Percentiles rank a stretch among this genome's conserved stretches.
phyloP scores from a whole-genome alignment of 2,113 vertebrate genomes.

The Genyomyrus donnyi region DNA sequence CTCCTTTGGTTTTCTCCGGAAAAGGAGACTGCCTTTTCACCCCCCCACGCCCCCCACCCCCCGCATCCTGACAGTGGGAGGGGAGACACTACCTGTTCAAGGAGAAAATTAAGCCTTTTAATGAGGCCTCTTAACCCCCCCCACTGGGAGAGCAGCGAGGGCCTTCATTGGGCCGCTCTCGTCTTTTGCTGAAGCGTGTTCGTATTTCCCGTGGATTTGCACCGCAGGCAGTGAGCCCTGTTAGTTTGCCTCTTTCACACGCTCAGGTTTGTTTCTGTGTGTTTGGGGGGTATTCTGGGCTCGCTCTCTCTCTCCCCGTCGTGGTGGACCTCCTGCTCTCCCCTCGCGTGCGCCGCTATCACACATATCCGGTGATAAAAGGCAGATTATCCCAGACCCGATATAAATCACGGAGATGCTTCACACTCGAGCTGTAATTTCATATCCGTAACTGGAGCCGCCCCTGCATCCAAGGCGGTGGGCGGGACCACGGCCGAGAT shows the following conservation, averaged over 20 bases:
- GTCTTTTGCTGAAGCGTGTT: not conserved
- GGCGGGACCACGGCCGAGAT: not conserved
- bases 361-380: conserved; percentile 30
- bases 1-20: conserved; percentile 23
- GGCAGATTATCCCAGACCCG: conserved; percentile 27
- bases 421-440: conserved; percentile 1
- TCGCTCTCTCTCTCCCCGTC: not conserved
- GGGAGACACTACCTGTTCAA: conserved; percentile 17
- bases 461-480: not conserved
- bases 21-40: not conserved
- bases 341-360: conserved; percentile 23
- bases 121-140: not conserved
- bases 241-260: not conserved
- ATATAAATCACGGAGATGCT: conserved; percentile 23
- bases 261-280: not conserved
- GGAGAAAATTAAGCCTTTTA: conserved; percentile 14
- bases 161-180: not conserved
- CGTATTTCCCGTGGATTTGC: too few relatives aligned
- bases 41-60: not conserved
- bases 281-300: not conserved
- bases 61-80: not conserved
- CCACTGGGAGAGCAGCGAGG: not conserved
- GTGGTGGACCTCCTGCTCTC: not conserved
- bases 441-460: not conserved
- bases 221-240: not conserved